A percentile compares a stretch with the other conserved stretches of the same genome.
phyloP scores from a whole-genome alignment of 1,140 invertebrate species.

The Rhagoletis pomonella region DNA sequence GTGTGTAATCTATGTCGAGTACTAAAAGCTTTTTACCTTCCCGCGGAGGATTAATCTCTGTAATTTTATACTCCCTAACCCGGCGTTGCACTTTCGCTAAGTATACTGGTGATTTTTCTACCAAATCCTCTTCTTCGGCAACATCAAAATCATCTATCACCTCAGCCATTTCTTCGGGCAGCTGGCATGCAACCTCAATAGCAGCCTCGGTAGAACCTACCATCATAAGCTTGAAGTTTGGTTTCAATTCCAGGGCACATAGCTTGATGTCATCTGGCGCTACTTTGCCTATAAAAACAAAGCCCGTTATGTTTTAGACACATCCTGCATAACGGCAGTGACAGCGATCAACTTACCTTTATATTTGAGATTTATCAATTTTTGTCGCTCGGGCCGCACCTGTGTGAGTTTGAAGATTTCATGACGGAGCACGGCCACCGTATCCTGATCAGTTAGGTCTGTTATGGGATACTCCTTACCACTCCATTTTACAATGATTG shows the following conservation, averaged over 20 bases:
- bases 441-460: slow-evolving; percentile 82
- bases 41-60: slow-evolving; percentile 86
- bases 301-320: slow-evolving; percentile 62
- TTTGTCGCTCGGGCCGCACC: slow-evolving; percentile 88
- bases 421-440: slow-evolving; percentile 85
- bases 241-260: slow-evolving; percentile 84
- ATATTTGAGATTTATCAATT: slow-evolving; percentile 92
- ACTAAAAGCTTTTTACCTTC: slow-evolving; percentile 93
- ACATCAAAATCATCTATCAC: slow-evolving; percentile 92
- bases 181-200: slow-evolving; percentile 86
- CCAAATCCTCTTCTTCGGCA: slow-evolving; percentile 83
- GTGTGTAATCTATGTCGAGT: slow-evolving; percentile 97
- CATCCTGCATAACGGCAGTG: slow-evolving; percentile 58
- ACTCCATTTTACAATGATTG: slow-evolving; percentile 91
- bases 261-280: slow-evolving; percentile 85
- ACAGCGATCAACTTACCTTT: slow-evolving; percentile 80
- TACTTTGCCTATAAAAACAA: slow-evolving; percentile 82
- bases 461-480: slow-evolving; percentile 75
- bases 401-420: slow-evolving; percentile 72
- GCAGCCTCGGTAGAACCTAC: slow-evolving; percentile 96
- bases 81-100: slow-evolving; percentile 87
- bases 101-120: slow-evolving; percentile 77
- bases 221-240: slow-evolving; percentile 96
- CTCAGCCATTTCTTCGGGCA: slow-evolving; percentile 87
- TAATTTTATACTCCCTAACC: slow-evolving; percentile 90